Conservation (phyloP, 2,888 invertebrate genomes). For the Ophioninae sp. region DNA sequence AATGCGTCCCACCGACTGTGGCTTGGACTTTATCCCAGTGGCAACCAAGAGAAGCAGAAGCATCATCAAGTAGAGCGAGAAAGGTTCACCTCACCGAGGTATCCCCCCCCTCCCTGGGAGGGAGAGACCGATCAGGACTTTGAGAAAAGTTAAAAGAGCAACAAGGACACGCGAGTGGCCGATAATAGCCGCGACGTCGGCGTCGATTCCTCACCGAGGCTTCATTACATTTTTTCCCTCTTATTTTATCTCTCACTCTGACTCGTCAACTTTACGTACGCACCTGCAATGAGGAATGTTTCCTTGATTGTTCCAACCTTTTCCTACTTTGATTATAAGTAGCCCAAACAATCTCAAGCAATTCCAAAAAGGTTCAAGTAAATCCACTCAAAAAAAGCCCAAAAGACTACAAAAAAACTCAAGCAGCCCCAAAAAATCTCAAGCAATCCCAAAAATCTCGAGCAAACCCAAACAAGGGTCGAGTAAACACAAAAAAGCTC, state of each 20-base stretch:
- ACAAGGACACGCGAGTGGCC: slow-evolving; percentile 71
- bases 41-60: slow-evolving; percentile 31
- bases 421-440: too few species aligned
- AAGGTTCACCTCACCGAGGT: slow-evolving; percentile 18
- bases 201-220: slow-evolving; percentile 63
- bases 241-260: slow-evolving; percentile 32
- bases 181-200: slow-evolving; percentile 78
- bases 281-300: not conserved
- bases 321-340: not conserved
- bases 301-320: not conserved
- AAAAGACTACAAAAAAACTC: too few species aligned
- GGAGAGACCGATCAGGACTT: slow-evolving; percentile 48
- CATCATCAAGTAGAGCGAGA: slow-evolving; percentile 31
- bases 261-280: slow-evolving; percentile 32
- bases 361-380: too few species aligned
- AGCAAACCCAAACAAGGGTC: too few species aligned
- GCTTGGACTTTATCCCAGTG: slow-evolving; percentile 49
- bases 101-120: too few species aligned
- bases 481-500: too few species aligned
- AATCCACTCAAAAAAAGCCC: too few species aligned
- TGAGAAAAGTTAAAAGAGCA: slow-evolving; percentile 69
- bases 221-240: slow-evolving; percentile 35
- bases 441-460: too few species aligned
- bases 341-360: too few species aligned
- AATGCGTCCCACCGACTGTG: slow-evolving; percentile 76